Percentiles rank a stretch among this genome's conserved stretches.
Conservation (phyloP, 53 echinoderm and acorn worm species). For the Holothuria scabra region DNA sequence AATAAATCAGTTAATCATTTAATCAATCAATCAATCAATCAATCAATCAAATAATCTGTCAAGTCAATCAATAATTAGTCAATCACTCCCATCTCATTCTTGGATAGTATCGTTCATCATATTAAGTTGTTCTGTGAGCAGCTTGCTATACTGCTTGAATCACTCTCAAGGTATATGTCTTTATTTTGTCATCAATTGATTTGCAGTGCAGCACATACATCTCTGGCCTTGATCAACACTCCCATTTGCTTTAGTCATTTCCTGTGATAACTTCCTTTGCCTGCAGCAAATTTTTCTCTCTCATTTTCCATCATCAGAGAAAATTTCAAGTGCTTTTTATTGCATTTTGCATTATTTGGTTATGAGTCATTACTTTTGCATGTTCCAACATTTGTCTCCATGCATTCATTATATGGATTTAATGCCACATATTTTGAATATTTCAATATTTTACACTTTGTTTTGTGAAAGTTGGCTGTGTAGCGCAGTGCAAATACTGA, state of each 20-base stretch:
- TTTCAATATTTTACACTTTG: too few relatives aligned
- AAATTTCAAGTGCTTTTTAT: neutral
- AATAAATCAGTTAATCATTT: neutral
- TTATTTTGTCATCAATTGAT: too few relatives aligned
- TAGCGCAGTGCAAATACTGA: too few relatives aligned
- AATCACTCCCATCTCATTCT: too few relatives aligned
- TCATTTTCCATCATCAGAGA: neutral
- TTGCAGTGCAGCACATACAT: neutral
- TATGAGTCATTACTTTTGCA: neutral
- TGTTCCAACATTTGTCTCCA: neutral
- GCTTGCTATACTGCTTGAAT: too few relatives aligned
- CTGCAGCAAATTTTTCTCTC: neutral
- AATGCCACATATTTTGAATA: too few relatives aligned
- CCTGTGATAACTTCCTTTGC: neutral
- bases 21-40: too few relatives aligned
- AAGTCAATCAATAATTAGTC: neutral
- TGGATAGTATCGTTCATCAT: too few relatives aligned
- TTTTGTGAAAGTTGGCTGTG: too few relatives aligned
- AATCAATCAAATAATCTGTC: neutral
- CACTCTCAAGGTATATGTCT: neutral
- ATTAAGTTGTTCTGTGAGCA: too few relatives aligned
- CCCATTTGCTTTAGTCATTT: neutral
- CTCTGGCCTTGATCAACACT: neutral
- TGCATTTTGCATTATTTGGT: neutral
- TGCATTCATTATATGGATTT: neutral